These are phyloP conservation scores for Lagodon rhomboides DNA, from an alignment of 2,797 vertebrate species.

Conservation along the genomic window DNA sequence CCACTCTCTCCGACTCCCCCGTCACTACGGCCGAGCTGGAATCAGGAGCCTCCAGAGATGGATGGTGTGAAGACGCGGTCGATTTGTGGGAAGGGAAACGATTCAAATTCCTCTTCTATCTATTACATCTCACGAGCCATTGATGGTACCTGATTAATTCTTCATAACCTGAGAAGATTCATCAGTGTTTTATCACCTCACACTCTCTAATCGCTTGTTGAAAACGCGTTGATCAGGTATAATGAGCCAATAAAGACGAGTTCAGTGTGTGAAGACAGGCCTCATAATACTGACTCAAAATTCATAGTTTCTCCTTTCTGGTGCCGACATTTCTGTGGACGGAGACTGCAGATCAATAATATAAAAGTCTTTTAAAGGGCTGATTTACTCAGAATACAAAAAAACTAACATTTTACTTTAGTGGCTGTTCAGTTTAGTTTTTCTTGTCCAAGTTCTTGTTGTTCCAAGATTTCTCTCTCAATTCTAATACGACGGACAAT, in stretches of 20 bases:
- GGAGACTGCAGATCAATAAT: neutral
- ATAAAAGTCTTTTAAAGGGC: neutral
- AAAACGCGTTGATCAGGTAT: slow-evolving; percentile 63
- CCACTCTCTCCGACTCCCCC: slow-evolving; percentile 25
- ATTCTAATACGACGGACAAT: neutral
- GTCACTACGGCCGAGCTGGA: slow-evolving; percentile 41
- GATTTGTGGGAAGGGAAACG: slow-evolving; percentile 32
- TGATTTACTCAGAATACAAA: neutral
- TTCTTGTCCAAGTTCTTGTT: no score
- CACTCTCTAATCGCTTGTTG: slow-evolving; percentile 47
- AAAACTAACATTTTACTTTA: neutral
- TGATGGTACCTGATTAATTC: slow-evolving; percentile 65
- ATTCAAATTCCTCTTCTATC: slow-evolving; percentile 56
- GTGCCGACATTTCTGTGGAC: neutral
- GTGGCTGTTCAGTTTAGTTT: neutral
- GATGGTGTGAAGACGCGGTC: slow-evolving; percentile 39
- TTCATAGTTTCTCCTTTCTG: neutral
- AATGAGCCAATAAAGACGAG: slow-evolving; percentile 48
- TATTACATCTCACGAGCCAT: slow-evolving; percentile 59
- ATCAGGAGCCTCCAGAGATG: slow-evolving; percentile 40
- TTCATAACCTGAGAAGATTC: slow-evolving; percentile 58
- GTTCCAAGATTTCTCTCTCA: neutral
- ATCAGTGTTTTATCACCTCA: slow-evolving; percentile 64
- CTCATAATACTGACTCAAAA: slow-evolving; percentile 2
- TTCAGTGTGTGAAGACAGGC: slow-evolving; percentile 30